phyloP scores from a whole-genome alignment of 2,113 vertebrate genomes.

The Alexandromys fortis region DNA sequence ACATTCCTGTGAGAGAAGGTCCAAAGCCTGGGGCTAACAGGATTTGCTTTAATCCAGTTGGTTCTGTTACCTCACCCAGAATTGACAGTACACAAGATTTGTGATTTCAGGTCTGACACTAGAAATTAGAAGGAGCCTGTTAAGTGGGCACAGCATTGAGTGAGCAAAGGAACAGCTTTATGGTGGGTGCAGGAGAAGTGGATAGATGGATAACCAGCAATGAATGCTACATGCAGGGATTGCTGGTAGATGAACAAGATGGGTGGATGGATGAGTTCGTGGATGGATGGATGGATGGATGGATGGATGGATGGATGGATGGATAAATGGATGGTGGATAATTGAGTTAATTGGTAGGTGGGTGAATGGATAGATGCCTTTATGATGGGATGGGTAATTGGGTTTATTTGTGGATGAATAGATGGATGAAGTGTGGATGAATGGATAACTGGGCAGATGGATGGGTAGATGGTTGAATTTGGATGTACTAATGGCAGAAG shows the following conservation, averaged over 20 bases:
- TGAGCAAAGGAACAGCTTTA: background rate
- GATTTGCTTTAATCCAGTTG: rapidly evolving
- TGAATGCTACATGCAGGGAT: background rate
- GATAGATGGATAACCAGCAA: background rate
- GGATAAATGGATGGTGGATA: background rate
- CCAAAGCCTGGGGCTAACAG: background rate
- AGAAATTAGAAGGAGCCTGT: rapidly evolving
- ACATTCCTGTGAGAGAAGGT: background rate
- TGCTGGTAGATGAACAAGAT: background rate
- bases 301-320: background rate
- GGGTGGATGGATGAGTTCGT: background rate
- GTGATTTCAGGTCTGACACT: background rate
- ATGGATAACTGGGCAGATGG: background rate
- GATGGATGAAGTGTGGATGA: background rate
- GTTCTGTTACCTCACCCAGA: background rate
- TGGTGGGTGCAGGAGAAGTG: background rate
- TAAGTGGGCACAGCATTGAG: rapidly evolving
- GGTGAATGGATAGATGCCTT: background rate
- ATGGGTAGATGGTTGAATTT: background rate
- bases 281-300: background rate
- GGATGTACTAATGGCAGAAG: background rate
- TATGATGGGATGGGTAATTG: too few species aligned
- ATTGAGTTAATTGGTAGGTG: too few species aligned
- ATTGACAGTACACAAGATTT: too few species aligned
- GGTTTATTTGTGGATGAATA: background rate